A percentile compares a stretch with the other conserved stretches of the same genome.
These are phyloP conservation scores for Lepeophtheirus salmonis DNA, from an alignment of 1,140 invertebrate genomes.

Conservation along the genomic window DNA sequence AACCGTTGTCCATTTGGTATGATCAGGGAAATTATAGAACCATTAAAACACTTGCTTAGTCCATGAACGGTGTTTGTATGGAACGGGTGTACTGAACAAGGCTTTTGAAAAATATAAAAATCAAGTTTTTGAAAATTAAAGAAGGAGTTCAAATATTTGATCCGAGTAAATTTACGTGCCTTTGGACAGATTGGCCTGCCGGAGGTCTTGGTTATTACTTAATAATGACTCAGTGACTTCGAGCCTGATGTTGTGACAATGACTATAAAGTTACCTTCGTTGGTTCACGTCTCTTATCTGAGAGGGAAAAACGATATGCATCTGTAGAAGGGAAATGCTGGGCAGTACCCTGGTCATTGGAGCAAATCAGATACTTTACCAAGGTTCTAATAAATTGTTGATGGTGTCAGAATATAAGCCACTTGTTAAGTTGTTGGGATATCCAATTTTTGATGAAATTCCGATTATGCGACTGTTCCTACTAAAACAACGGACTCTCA, in stretches of 20 bases:
- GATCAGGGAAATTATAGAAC: neutral
- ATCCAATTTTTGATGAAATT: constrained; percentile 6
- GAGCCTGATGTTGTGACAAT: neutral
- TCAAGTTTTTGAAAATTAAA: neutral
- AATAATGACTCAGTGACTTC: constrained; percentile 11
- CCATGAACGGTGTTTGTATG: neutral
- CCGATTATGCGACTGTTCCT: neutral
- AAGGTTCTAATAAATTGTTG: neutral
- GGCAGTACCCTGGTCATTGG: constrained; percentile 17
- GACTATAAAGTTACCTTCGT: neutral
- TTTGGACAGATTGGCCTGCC: neutral
- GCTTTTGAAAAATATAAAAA: neutral
- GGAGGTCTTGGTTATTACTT: constrained; percentile 16
- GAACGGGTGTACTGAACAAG: neutral
- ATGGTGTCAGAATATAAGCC: constrained; percentile 18
- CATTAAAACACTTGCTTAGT: neutral
- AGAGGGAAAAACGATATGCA: too few relatives aligned
- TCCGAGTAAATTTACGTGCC: neutral
- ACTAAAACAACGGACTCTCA: neutral
- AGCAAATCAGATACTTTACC: constrained; percentile 12
- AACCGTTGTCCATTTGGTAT: neutral
- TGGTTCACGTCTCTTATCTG: neutral
- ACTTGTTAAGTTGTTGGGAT: constrained; percentile 12
- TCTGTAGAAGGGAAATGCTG: too few relatives aligned
- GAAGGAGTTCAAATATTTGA: neutral